Base-by-base conservation (phyloP, 2,797 vertebrate species). In the Sorex maritimensis region DNA sequence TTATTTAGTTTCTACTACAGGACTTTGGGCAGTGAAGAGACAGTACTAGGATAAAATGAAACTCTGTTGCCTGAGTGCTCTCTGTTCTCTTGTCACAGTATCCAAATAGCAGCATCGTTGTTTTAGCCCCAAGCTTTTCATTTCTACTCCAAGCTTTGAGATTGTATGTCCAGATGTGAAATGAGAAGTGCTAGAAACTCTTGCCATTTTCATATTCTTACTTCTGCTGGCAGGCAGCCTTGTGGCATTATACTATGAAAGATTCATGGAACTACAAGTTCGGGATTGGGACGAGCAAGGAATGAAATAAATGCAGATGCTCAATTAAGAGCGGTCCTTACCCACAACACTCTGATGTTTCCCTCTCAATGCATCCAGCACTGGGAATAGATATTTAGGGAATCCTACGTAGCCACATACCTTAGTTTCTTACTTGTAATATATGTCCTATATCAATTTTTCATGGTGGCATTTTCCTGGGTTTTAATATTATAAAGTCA, bases 401-500 rank as follows among this genome's bases (percentile, higher is more conserved):
- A 79, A 19, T 69, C 41, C 30, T 78, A 81, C 2, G 41, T 67
- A 84, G 52, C 12, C 67, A 61, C 2, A 28, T 55, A 46, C 11
- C 8, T 89, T 46, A 88, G 28, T 84, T 75, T 46, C 0, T 15
- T 65, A 38, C 46, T 58, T 93, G n/a, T 65, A 71, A 75, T 24
- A 49, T 1, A 30, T 81, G 7, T 77, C 11, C 23, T 55, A 81
- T 38, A 2, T 84, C 49, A 19, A 30, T 74, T 55, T 8, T 52
- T 94, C 7, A 34, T 34, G 38, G 65, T 15, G 41, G 7, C 2
- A 55, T 44, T 72, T 90, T 80, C 81, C 41, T 11, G 65, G 26
- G 69, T 81, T 92, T 90, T 67, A 74, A 67, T 83, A 49, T 77
- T 23, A n/a, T 30, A 46, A 73, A 61, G 3, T 65, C 74, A 80